Conservation (phyloP, 2,113 vertebrate species). For the Sylvia atricapilla region DNA sequence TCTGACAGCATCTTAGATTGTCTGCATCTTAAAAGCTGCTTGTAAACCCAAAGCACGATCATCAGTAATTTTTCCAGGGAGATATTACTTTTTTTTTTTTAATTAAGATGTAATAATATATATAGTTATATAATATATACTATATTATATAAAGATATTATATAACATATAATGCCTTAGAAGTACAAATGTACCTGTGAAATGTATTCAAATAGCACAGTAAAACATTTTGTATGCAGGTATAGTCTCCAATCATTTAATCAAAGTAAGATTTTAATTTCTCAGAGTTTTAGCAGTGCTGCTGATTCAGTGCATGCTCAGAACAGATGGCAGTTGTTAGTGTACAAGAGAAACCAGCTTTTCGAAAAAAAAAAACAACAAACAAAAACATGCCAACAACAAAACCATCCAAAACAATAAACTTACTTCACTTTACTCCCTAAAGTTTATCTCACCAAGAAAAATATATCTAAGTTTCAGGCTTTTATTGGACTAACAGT, state of each 20-base stretch:
- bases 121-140: neutral
- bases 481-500: neutral
- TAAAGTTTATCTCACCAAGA: neutral
- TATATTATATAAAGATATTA: neutral
- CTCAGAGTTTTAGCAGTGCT: neutral
- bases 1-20: neutral
- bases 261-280: neutral
- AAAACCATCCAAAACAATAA: neutral
- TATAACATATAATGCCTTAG: neutral
- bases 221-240: neutral
- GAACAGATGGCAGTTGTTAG: neutral
- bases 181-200: neutral
- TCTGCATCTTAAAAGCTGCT: neutral
- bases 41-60: neutral
- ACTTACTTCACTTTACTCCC: neutral
- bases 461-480: neutral
- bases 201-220: neutral
- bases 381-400: neutral
- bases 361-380: no score
- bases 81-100: neutral
- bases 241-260: neutral
- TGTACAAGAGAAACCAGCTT: neutral
- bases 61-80: neutral
- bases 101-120: neutral
- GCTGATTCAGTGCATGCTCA: neutral